Percentiles rank a stretch among this genome's conserved stretches.
These are phyloP conservation scores for Siniperca obscura DNA, from an alignment of 2,797 vertebrate species.

Conservation along the genomic window DNA sequence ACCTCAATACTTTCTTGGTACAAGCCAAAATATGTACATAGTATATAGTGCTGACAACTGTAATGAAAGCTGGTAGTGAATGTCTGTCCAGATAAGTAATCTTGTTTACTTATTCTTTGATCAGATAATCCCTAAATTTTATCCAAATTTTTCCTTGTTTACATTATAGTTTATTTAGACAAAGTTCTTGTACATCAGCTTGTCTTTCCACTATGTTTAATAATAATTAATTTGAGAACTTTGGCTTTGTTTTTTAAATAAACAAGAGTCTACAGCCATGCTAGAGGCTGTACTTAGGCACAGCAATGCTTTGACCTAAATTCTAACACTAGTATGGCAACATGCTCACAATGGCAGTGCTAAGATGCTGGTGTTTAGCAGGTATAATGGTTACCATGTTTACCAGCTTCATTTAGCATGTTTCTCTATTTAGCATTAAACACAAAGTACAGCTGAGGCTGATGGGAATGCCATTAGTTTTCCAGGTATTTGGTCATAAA, in stretches of 20 bases:
- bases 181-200: background rate
- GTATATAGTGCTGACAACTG: background rate
- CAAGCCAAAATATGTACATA: background rate
- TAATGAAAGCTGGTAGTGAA: background rate
- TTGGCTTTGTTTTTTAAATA: background rate
- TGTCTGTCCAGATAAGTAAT: background rate
- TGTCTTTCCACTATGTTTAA: background rate
- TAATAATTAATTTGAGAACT: background rate
- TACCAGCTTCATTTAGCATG: too few species aligned
- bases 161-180: background rate
- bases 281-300: background rate
- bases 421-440: too few species aligned
- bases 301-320: background rate
- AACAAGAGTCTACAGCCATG: too few species aligned
- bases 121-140: background rate
- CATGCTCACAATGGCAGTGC: background rate
- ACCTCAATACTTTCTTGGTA: background rate
- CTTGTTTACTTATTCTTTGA: background rate
- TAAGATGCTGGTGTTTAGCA: background rate
- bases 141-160: background rate
- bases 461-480: too few species aligned
- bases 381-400: too few species aligned
- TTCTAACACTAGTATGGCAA: background rate
- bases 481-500: too few species aligned
- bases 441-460: too few species aligned